Base-by-base conservation (phyloP, 2,113 vertebrate genomes). In the Steatornis caripensis region DNA sequence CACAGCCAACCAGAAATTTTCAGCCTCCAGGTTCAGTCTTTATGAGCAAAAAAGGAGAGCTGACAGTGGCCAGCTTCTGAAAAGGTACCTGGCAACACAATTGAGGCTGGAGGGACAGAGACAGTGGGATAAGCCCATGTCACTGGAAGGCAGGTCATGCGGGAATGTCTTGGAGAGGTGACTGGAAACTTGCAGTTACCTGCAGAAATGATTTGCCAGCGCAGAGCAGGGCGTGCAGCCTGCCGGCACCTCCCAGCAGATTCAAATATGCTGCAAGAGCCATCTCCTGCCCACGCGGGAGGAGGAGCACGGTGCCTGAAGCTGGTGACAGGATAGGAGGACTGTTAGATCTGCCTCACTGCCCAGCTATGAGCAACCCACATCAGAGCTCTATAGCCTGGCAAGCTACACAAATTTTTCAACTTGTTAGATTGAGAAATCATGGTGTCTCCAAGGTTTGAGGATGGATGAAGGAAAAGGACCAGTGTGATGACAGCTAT, bases 71-170 rank as follows among this genome's bases (percentile, higher is more conserved):
- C 27, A 15, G 37, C 19, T 71, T 76, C 41, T 77, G 74, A 26
- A 75, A 48, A 85, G 26, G 29, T 27, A 9, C 39, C 61, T 55
- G 83, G 70, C 49, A 74, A 10, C 39, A 12, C 0, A 1, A 1
- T 43, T 0, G 7, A 66, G 66, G 27, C 43, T 57, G 62, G 37
- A 41, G 71, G 57, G 17, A 36, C 24, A 2, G 34, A 74, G 36
- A 30, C 6, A 21, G 14, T 61, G 57, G 21, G 26, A 41, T 1
- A 4, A 80, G 39, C 39, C 21, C 0, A 0, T 54, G 53, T 41
- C 54, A 46, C 30, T 64, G 34, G 39, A 26, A 62, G 36, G 58
- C 72, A 68, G 57, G 57, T 62, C 26, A 4, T 30, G 26, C 30
- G 68, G 57, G n/a, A 86, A 27, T 23, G 24, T 24, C 57, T 76